A percentile compares a stretch with the other conserved stretches of the same genome.
Evolutionary conservation across 2,113 vertebrate species (phyloP).

Genomic region (Oceanodroma tethys): DNA sequence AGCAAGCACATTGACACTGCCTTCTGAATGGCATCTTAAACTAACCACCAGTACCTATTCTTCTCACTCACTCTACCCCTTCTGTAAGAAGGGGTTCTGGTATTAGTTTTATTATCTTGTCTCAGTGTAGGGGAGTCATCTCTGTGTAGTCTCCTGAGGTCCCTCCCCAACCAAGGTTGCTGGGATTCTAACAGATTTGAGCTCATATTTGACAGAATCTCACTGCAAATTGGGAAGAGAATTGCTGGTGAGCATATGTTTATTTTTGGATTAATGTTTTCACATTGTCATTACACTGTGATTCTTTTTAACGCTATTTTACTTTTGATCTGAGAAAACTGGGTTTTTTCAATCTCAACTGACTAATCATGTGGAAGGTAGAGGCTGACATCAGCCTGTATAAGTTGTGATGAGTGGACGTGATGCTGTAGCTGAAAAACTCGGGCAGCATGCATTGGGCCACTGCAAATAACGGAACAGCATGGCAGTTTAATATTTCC

Average conservation of each 20-base stretch:
- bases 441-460: background rate
- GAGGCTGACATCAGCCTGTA: background rate
- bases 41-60: background rate
- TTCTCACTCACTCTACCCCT: background rate
- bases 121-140: background rate
- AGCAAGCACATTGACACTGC: background rate
- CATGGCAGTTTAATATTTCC: background rate
- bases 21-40: background rate
- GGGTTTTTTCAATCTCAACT: background rate
- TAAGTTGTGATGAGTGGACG: background rate
- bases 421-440: background rate
- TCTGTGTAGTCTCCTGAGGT: background rate
- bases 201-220: background rate
- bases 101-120: background rate
- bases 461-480: fast-evolving
- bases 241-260: background rate
- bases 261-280: background rate
- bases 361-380: background rate
- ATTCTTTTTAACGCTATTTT: background rate
- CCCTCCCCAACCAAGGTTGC: background rate
- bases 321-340: background rate
- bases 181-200: background rate
- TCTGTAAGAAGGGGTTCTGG: background rate
- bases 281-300: background rate
- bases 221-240: background rate